Percentiles rank a stretch among this genome's conserved stretches.
Evolutionary conservation across 2,888 invertebrate species (phyloP).

Genomic region (Melinaea menophilus): DNA sequence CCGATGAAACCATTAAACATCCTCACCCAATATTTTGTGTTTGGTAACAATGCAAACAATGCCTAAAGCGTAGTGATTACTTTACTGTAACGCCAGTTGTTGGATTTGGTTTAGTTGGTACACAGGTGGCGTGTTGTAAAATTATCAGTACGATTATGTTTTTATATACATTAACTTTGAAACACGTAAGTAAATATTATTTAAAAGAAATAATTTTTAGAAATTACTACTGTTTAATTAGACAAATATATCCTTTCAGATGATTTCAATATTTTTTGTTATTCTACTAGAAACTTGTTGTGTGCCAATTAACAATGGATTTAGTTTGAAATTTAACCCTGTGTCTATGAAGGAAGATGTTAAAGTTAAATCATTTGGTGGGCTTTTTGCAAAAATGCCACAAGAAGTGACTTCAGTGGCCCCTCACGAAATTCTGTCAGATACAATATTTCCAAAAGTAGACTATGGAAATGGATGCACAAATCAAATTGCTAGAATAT

Average conservation of each 20-base stretch:
- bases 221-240: not conserved
- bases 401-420: slow-evolving; percentile 39
- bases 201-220: not conserved
- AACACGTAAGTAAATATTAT: slow-evolving; percentile 22
- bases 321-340: slow-evolving; percentile 50
- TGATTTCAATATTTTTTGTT: slow-evolving; percentile 38
- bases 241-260: slow-evolving; percentile 20
- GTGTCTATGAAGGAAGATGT: slow-evolving; percentile 43
- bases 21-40: slow-evolving; percentile 28
- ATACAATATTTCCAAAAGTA: slow-evolving; percentile 37
- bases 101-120: slow-evolving; percentile 19
- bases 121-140: slow-evolving; percentile 16
- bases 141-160: slow-evolving; percentile 31
- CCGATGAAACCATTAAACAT: slow-evolving; percentile 31
- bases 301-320: slow-evolving; percentile 53
- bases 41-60: slow-evolving; percentile 33
- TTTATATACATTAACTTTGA: slow-evolving; percentile 13
- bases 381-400: slow-evolving; percentile 49
- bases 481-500: slow-evolving; percentile 52
- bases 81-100: not conserved
- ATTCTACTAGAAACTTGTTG: slow-evolving; percentile 33
- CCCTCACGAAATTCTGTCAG: slow-evolving; percentile 35
- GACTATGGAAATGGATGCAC: slow-evolving; percentile 42
- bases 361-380: slow-evolving; percentile 33
- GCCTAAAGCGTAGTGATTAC: not conserved